Evolutionary conservation across 2,113 vertebrate species (phyloP), one percentile per base, ranked within the genome.

Genomic region (Myrmophylax atrothorax): DNA sequence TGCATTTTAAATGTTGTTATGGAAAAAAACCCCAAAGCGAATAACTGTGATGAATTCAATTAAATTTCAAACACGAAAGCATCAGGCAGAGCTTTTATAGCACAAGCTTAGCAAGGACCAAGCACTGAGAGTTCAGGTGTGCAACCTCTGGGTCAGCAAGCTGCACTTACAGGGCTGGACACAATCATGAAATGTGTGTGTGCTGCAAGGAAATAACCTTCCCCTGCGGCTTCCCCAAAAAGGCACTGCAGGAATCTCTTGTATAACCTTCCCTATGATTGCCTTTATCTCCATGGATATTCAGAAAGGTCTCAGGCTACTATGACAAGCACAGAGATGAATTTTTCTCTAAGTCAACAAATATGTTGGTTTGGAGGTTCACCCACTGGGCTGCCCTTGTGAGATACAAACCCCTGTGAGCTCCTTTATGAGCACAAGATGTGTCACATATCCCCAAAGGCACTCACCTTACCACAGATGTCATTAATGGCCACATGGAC

Each of bases 401-500:
- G 44, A 4, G 50, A 37, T 1, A 62, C 26, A 38, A n/a, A 55
- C 3, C 17, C 19, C 84, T 20, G 38, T 7, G 75, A 50, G 70
- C 20, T 59, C 12, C 25, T 40, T 56, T 2, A 37, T 6, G 6
- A 3, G 23, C 5, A 10, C 24, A 31, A 17, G 37, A 17, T 29
- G 15, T 8, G 17, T 1, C 8, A 4, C 4, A 5, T 7, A 12
- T 5, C 40, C 5, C 19, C 3, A 29, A 2, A 9, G 33, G 59
- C 66, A 97, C 99, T 97, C 98, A 99, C 99, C 99, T 99, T 99
- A 99, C 99, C 99, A 64, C 98, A 98, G 98, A 99, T 98, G 97
- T 99, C 99, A 96, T 99, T 98, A 90, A 99, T 96, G 59, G 99
- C 98, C 96, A 99, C 97, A 20, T 99, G 99, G 92, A 99, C 99